phyloP scores from a whole-genome alignment of 2,113 vertebrate genomes.

The Alaudala cheleensis region DNA sequence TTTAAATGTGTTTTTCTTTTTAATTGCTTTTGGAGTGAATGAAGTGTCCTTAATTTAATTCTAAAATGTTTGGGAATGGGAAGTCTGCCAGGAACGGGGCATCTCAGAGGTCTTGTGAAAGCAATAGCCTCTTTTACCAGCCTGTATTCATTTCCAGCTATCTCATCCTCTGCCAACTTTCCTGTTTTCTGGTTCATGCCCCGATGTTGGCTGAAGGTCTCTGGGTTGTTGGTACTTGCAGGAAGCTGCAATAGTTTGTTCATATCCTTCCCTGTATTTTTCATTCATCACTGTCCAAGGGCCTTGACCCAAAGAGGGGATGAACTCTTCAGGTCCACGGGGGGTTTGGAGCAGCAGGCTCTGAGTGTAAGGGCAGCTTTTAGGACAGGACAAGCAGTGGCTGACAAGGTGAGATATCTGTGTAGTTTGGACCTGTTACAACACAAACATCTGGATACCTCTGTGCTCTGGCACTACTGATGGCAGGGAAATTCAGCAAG shows the following conservation, averaged over 20 bases:
- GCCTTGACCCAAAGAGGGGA: background rate
- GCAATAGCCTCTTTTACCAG: background rate
- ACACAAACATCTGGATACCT: background rate
- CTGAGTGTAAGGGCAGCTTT: background rate
- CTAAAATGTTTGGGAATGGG: slow-evolving; percentile 38
- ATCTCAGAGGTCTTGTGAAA: slow-evolving; percentile 37
- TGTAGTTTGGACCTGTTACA: background rate
- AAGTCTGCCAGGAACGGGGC: slow-evolving; percentile 26
- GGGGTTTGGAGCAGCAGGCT: background rate
- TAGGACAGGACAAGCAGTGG: background rate
- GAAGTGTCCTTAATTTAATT: slow-evolving; percentile 65
- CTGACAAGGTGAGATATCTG: background rate
- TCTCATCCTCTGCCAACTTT: background rate
- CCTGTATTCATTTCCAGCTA: background rate
- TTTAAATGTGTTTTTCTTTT: slow-evolving; percentile 52
- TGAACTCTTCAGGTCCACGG: background rate
- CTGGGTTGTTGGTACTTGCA: background rate
- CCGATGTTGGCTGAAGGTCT: background rate
- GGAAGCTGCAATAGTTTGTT: background rate
- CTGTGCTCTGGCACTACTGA: background rate
- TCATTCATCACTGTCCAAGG: background rate
- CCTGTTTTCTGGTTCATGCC: background rate
- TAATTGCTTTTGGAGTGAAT: slow-evolving; percentile 36
- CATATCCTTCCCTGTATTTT: background rate
- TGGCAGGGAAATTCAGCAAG: background rate